phyloP scores from a whole-genome alignment of 1,140 invertebrate species.

The Monomorium pharaonis region DNA sequence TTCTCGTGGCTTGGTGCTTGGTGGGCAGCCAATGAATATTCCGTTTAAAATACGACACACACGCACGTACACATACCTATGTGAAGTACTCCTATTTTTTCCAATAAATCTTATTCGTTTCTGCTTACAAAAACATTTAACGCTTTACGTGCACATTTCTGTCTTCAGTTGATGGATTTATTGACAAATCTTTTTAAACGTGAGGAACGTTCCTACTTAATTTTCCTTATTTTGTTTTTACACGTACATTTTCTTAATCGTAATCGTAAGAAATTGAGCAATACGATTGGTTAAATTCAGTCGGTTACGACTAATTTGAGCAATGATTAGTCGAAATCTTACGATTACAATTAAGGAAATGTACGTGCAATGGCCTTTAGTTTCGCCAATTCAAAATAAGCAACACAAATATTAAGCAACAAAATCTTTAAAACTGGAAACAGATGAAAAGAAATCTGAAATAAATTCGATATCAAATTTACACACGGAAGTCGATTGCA shows the following conservation, averaged over 20 bases:
- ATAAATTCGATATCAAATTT: background rate
- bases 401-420: background rate
- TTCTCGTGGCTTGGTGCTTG: conserved; percentile 68
- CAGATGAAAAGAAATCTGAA: background rate
- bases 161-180: background rate
- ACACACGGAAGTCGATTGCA: background rate
- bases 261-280: too few relatives aligned
- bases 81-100: background rate
- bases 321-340: too few relatives aligned
- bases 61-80: background rate
- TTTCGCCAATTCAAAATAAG: background rate
- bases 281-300: too few relatives aligned
- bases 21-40: conserved; percentile 72
- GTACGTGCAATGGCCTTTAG: too few relatives aligned
- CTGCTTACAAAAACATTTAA: background rate
- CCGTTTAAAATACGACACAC: conserved; percentile 61
- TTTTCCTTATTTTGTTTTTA: background rate
- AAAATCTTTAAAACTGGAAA: background rate
- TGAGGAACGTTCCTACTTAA: background rate
- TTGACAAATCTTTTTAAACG: background rate
- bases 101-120: conserved; percentile 19
- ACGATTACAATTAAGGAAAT: too few relatives aligned
- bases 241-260: too few relatives aligned
- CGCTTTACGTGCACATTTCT: background rate
- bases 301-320: too few relatives aligned